Evolutionary conservation across 2,888 invertebrate species (phyloP).

Genomic region (Campopleginae sp.): DNA sequence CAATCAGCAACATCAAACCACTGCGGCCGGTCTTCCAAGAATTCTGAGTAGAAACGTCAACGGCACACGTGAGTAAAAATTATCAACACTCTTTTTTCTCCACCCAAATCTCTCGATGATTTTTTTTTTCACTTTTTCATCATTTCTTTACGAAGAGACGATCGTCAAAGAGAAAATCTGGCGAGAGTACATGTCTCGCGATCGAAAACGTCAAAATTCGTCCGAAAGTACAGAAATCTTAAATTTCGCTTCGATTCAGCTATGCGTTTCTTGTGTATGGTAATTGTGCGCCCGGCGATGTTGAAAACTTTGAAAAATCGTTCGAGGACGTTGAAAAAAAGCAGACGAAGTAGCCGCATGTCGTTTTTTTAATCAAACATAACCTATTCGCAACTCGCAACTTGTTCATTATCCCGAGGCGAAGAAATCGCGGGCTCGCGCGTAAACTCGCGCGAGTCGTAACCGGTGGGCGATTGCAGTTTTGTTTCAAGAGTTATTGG

Average conservation of each 20-base stretch:
- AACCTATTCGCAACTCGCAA: not conserved
- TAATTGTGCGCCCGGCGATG: not conserved
- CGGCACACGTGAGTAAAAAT: slow-evolving; percentile 81
- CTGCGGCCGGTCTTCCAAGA: slow-evolving; percentile 73
- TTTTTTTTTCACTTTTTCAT: not conserved
- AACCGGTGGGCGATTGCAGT: slow-evolving; percentile 50
- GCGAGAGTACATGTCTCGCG: no score
- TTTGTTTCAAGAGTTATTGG: slow-evolving; percentile 41
- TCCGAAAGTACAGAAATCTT: no score
- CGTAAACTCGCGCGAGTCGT: slow-evolving; percentile 1
- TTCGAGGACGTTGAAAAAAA: not conserved
- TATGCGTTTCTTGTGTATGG: not conserved
- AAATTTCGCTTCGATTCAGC: not conserved
- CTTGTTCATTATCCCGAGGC: slow-evolving; percentile 59
- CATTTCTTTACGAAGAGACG: not conserved
- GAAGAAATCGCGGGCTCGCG: slow-evolving; percentile 55
- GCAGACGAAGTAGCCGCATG: not conserved
- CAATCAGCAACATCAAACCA: slow-evolving; percentile 69
- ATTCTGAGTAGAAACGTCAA: slow-evolving; percentile 83
- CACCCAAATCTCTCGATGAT: not conserved
- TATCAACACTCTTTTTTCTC: slow-evolving; percentile 6
- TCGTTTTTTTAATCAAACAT: not conserved
- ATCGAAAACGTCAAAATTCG: no score
- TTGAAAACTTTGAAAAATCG: not conserved
- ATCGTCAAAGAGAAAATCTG: no score